Base-by-base conservation (phyloP, 2,888 invertebrate species). In the Cataglyphis rosenhaueri region DNA sequence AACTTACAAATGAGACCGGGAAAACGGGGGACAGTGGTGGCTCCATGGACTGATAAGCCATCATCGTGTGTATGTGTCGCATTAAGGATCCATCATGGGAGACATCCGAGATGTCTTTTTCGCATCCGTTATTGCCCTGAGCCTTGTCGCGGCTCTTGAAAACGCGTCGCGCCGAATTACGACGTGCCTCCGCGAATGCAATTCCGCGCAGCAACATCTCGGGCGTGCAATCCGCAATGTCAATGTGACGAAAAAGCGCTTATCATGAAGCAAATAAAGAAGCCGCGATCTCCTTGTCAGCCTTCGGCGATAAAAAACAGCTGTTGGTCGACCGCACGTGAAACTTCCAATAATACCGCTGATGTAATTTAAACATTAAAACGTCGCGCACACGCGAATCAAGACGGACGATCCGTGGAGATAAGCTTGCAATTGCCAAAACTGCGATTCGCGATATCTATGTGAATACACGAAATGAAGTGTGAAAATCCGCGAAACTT, bases 111-210 rank as follows among this genome's bases (percentile, higher is more conserved):
- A 74, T 73, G 25, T 89, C 89, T 70, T 82, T 88, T n/a, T 89
- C 89, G 59, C 82, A 83, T 71, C 62, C 41, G 1, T 86, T 52
- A 8, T n/a, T 65, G 64, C 84, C 82, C 41, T 89, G 89, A 3
- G 84, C 32, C 21, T 86, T 84, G 32, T 84, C 84, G 48, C 84
- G 70, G n/a, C 35, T 61, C 52, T 84, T 89, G 8, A 87, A 68
- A 64, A 89, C 85, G 5, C 89, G 86, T 21, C 88, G 84, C 25
- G 88, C 83, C 48, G 89, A 88, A 83, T 32, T 88, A 21, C 89
- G 85, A 9, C 89, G 84, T 15, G 85, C 88, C 57, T 89, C 89
- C 32, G 88, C 89, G 29, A 89, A 89, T 9, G 89, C 89, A 10
- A 89, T 86, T 9, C 84, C 89, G 41, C 89, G 73, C n/a, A 88